Conservation (phyloP, 2,797 vertebrate species). For the Uromys caudimaculatus region DNA sequence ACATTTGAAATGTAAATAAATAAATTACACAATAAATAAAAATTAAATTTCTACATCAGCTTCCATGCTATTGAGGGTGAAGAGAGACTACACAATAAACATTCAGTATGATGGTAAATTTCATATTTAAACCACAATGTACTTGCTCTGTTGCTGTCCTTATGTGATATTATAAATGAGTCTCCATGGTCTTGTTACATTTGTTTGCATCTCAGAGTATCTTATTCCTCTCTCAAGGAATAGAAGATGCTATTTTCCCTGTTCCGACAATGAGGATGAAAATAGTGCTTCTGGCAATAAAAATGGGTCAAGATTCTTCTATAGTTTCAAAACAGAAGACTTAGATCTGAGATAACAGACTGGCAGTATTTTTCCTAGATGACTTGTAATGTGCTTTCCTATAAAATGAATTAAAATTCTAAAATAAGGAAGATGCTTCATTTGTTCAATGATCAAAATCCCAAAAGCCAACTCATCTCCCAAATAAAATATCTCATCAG, state of each 20-base stretch:
- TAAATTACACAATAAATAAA: no score
- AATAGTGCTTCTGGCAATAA: neutral
- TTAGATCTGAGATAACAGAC: neutral
- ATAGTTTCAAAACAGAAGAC: neutral
- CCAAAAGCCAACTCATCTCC: no score
- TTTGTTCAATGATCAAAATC: no score
- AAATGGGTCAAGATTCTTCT: neutral
- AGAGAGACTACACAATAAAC: neutral
- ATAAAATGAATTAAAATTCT: neutral
- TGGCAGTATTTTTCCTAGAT: neutral
- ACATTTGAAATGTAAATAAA: no score
- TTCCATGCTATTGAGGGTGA: neutral
- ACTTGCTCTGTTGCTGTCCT: neutral
- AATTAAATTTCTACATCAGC: neutral
- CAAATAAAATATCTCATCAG: no score
- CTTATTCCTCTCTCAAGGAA: neutral
- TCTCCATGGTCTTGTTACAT: neutral
- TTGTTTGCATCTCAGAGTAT: neutral
- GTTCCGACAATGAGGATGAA: neutral
- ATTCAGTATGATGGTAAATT: neutral
- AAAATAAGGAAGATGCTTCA: no score
- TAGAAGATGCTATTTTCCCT: neutral
- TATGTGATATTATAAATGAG: neutral
- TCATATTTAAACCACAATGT: neutral
- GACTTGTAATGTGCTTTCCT: neutral